Percentiles rank a stretch among this genome's conserved stretches.
Evolutionary conservation across 2,888 invertebrate species (phyloP).

Genomic region (Hoplodrina ambigua): DNA sequence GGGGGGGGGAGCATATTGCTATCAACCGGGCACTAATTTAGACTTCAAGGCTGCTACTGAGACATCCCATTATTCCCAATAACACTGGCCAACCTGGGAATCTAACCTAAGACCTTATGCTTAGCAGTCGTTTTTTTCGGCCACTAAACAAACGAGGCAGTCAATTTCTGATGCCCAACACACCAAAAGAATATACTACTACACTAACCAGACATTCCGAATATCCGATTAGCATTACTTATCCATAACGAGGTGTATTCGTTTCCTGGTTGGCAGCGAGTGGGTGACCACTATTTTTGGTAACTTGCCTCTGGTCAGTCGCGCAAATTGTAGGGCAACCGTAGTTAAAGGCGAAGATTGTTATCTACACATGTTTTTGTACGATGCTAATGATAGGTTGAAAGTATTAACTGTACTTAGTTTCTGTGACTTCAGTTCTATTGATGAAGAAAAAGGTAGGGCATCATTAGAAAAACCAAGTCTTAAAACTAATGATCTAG

Average conservation of each 20-base stretch:
- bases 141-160: too few relatives aligned
- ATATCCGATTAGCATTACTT: conserved; percentile 68
- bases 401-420: conserved; percentile 37
- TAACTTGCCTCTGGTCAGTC: conserved; percentile 74
- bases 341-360: conserved; percentile 60
- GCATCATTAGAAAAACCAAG: neutral
- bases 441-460: conserved; percentile 3
- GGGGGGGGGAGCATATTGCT: too few relatives aligned
- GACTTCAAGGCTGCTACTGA: too few relatives aligned
- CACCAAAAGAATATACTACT: conserved; percentile 1
- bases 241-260: conserved; percentile 55
- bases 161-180: neutral
- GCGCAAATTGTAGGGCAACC: conserved; percentile 69
- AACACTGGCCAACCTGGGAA: too few relatives aligned
- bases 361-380: conserved; percentile 48
- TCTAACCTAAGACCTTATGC: too few relatives aligned
- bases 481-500: neutral
- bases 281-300: conserved; percentile 82
- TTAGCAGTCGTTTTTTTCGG: too few relatives aligned
- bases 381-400: conserved; percentile 51
- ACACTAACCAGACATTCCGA: conserved; percentile 44
- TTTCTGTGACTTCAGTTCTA: conserved; percentile 6
- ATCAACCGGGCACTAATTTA: too few relatives aligned
- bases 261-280: conserved; percentile 77
- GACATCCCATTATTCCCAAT: too few relatives aligned